Conservation (phyloP, 1,140 invertebrate genomes). For the Lepidurus arcticus region DNA sequence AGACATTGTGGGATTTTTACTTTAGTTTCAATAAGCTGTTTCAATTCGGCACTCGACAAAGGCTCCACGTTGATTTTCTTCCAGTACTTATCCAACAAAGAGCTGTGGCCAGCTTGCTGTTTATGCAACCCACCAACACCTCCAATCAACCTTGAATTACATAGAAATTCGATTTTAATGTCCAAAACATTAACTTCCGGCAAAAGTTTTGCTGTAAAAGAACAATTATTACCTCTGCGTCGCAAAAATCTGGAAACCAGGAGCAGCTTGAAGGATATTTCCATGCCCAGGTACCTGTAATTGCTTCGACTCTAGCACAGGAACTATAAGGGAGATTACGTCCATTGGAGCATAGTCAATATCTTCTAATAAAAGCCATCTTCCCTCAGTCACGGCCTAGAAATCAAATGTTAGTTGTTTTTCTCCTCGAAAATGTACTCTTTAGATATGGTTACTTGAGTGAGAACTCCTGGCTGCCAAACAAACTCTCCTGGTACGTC, state of each 20-base stretch:
- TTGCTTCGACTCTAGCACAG: conserved; percentile 75
- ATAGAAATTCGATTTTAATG: conserved; percentile 40
- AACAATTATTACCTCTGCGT: conserved; percentile 63
- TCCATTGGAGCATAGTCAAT: conserved; percentile 89
- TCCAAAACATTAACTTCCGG: conserved; percentile 18
- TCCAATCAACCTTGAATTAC: conserved; percentile 52
- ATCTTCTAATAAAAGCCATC: conserved; percentile 94
- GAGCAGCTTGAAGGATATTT: conserved; percentile 66
- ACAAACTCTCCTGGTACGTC: conserved; percentile 95
- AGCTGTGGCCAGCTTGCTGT: conserved; percentile 52
- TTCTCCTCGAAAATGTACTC: neutral
- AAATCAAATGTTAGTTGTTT: conserved; percentile 29
- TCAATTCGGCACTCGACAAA: conserved; percentile 63
- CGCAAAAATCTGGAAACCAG: conserved; percentile 85
- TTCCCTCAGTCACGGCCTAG: conserved; percentile 74
- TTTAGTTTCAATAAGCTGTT: conserved; percentile 54
- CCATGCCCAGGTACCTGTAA: conserved; percentile 80
- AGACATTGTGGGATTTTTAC: too few species aligned
- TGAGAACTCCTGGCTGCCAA: conserved; percentile 88
- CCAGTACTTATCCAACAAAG: conserved; percentile 62
- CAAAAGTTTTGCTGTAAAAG: conserved; percentile 15
- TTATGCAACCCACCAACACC: conserved; percentile 54
- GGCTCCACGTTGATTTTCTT: conserved; percentile 74
- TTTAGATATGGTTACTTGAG: conserved; percentile 55
- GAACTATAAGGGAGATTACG: conserved; percentile 78